A percentile compares a stretch with the other conserved stretches of the same genome.
Conservation (phyloP, 2,888 invertebrate genomes). For the Bombyx huttoni region DNA sequence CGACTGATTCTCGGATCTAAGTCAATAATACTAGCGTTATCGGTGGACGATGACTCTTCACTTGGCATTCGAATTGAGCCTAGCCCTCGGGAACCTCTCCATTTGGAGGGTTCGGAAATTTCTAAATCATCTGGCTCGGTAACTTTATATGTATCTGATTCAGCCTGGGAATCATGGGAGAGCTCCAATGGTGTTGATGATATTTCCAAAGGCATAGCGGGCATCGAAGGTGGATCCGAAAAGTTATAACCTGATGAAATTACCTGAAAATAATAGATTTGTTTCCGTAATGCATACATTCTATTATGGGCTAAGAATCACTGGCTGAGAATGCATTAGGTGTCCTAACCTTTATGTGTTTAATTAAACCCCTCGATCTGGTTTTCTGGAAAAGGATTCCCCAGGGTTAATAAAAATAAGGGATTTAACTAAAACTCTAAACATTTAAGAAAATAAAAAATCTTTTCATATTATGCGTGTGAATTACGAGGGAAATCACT, state of each 20-base stretch:
- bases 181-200: constrained; percentile 53
- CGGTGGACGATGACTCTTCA: constrained; percentile 62
- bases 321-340: too few species aligned
- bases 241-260: constrained; percentile 57
- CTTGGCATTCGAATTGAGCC: constrained; percentile 79
- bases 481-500: too few species aligned
- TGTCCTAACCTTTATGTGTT: too few species aligned
- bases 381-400: too few species aligned
- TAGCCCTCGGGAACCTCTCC: constrained; percentile 77
- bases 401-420: too few species aligned
- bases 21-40: constrained; percentile 60
- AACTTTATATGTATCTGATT: constrained; percentile 54
- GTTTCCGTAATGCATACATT: too few species aligned
- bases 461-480: too few species aligned
- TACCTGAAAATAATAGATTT: constrained; percentile 34
- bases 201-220: constrained; percentile 52
- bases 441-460: too few species aligned
- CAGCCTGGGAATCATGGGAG: constrained; percentile 35
- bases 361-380: too few species aligned
- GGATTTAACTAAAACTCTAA: too few species aligned
- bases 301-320: too few species aligned
- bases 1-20: constrained; percentile 37
- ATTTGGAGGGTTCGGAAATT: constrained; percentile 72
- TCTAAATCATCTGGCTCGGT: constrained; percentile 71
- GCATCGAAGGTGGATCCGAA: constrained; percentile 38